Conservation (phyloP, 2,888 invertebrate genomes). For the Oligia strigilis region DNA sequence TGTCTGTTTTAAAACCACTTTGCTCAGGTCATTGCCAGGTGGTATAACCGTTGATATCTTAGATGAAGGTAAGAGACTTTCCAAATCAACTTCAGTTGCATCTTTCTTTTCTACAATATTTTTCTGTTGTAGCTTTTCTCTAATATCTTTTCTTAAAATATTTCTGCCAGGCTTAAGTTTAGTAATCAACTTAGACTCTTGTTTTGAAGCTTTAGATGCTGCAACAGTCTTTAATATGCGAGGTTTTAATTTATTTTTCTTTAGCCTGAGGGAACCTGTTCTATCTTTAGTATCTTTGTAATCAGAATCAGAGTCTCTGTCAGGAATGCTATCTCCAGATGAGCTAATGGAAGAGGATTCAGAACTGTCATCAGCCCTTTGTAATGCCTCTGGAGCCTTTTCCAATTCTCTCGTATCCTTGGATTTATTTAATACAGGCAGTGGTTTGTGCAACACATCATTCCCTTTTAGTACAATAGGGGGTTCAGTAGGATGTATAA, state of each 20-base stretch:
- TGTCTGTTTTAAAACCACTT: slow-evolving; percentile 85
- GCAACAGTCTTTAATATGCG: slow-evolving; percentile 81
- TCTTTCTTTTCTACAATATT: slow-evolving; percentile 77
- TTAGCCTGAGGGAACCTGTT: slow-evolving; percentile 77
- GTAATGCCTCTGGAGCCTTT: slow-evolving; percentile 75
- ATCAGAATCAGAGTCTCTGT: slow-evolving; percentile 92
- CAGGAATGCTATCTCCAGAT: slow-evolving; percentile 90
- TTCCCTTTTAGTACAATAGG: slow-evolving; percentile 83
- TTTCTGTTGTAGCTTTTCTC: slow-evolving; percentile 82
- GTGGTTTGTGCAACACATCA: slow-evolving; percentile 83
- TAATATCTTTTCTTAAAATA: slow-evolving; percentile 80
- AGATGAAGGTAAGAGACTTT: slow-evolving; percentile 74
- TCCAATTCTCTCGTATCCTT: slow-evolving; percentile 76
- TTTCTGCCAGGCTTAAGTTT: slow-evolving; percentile 80
- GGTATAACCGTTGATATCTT: slow-evolving; percentile 70
- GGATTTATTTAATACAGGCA: slow-evolving; percentile 76
- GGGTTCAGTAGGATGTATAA: slow-evolving; percentile 81
- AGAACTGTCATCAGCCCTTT: slow-evolving; percentile 87
- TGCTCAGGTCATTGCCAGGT: slow-evolving; percentile 75
- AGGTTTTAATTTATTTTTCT: slow-evolving; percentile 82
- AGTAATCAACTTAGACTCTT: slow-evolving; percentile 79
- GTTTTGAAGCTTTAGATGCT: slow-evolving; percentile 74
- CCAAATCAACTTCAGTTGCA: slow-evolving; percentile 72
- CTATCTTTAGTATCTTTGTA: slow-evolving; percentile 88
- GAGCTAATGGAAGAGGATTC: slow-evolving; percentile 88